Evolutionary conservation across 2,797 vertebrate species (phyloP), one percentile per base, ranked within the genome.

Genomic region (Acridotheres tristis): DNA sequence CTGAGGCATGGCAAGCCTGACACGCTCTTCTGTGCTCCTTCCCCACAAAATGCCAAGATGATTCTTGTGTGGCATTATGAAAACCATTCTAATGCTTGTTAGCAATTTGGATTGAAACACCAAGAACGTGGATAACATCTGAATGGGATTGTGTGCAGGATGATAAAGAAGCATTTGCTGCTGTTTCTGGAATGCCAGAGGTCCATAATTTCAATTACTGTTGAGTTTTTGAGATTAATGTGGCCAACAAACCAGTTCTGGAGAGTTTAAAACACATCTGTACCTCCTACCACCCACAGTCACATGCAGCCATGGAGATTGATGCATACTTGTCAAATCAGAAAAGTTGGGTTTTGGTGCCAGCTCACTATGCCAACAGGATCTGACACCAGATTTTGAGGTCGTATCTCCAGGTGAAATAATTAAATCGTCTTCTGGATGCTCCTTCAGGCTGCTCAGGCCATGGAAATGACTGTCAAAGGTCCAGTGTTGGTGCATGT

Each of bases 321-420:
- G 74, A 54, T 76, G 53, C 65, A 57, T 32, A 77, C 9, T 91
- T 89, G 76, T 75, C 27, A 91, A 61, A 77, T 77, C 1, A 3
- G 58, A 71, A 78, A 29, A 75, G 75, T 21, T 68, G 69, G 40
- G 29, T 40, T 88, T 36, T 83, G 69, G n/a, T 91, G 89, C 85
- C 85, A 93, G 68, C 72, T 89, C 45, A 27, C 36, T 83, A 36
- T 68, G 79, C 79, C 73, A 95, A 48, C 6, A 1, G 36, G 54
- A 91, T 74, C 65, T 80, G 34, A 43, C 11, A 63, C 51, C 77
- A 91, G 40, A 69, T 62, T 78, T 34, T 62, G 77, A 94, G 45
- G 67, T 84, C 48, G 59, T 57, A 2, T 59, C 71, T 94, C 67
- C 83, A 91, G 48, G 66, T 82, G 86, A 95, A 90, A 86, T 48